These are phyloP conservation scores for Ceratosolen solmsi DNA, from an alignment of 1,140 invertebrate species.

Conservation along the genomic window DNA sequence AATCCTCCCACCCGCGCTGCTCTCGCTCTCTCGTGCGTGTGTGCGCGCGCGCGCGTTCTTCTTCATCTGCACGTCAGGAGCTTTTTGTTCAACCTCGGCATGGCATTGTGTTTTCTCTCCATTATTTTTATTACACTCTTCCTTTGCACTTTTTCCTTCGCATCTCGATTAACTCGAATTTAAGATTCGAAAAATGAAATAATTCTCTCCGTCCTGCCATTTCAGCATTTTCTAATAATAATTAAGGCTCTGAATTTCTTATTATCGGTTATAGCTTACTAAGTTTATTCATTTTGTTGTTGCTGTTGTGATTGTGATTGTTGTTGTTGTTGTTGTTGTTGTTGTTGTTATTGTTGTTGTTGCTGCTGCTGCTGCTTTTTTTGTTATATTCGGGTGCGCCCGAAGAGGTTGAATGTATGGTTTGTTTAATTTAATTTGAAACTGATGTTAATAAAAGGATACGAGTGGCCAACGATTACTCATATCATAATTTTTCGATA, in stretches of 20 bases:
- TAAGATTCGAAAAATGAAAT: background rate
- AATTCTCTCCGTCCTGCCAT: background rate
- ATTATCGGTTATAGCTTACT: too few species aligned
- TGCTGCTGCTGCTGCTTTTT: too few species aligned
- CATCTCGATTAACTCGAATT: constrained; percentile 1
- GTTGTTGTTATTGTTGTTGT: too few species aligned
- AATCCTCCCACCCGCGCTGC: background rate
- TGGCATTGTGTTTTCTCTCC: constrained; percentile 19
- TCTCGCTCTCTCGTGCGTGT: background rate
- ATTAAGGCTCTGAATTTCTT: background rate
- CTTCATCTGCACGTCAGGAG: constrained; percentile 1
- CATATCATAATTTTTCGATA: background rate
- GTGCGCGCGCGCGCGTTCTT: background rate
- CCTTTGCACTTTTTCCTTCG: background rate
- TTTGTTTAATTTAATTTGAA: background rate
- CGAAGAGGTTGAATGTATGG: too few species aligned
- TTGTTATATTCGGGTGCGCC: too few species aligned
- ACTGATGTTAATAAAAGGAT: background rate
- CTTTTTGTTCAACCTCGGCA: background rate
- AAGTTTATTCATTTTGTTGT: too few species aligned
- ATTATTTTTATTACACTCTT: constrained; percentile 1
- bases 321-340: too few species aligned
- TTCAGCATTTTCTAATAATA: background rate
- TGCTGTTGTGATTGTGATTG: too few species aligned
- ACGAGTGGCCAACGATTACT: background rate